Conservation (phyloP, 2,113 vertebrate genomes). For the Mesembrinibis cayennensis region DNA sequence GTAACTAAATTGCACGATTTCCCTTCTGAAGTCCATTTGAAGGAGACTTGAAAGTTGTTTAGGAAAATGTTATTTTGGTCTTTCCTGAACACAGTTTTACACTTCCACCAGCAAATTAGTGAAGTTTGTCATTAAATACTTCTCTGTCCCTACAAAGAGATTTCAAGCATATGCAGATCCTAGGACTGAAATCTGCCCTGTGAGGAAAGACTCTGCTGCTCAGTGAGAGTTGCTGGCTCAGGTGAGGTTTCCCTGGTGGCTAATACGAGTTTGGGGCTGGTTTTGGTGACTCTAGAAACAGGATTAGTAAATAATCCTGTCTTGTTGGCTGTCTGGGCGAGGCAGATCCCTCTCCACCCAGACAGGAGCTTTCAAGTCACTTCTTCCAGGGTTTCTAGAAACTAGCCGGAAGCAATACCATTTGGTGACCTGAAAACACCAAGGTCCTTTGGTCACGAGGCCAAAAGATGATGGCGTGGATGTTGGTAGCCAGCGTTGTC, state of each 20-base stretch:
- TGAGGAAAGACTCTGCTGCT: background rate
- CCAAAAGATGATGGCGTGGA: rapidly evolving
- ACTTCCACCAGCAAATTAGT: background rate
- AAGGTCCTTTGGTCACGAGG: background rate
- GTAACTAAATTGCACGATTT: background rate
- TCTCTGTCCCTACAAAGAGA: background rate
- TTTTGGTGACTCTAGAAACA: background rate
- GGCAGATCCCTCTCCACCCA: background rate
- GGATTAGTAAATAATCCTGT: background rate
- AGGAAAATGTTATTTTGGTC: background rate
- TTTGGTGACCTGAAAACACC: background rate
- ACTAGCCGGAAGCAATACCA: background rate
- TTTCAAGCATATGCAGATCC: background rate
- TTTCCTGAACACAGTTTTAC: background rate
- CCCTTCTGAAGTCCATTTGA: slow-evolving; percentile 45
- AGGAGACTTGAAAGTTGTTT: background rate
- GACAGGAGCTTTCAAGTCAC: background rate
- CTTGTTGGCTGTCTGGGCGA: rapidly evolving
- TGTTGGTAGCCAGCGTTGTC: background rate
- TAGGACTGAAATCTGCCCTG: background rate
- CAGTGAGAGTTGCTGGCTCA: background rate
- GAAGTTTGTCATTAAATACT: background rate
- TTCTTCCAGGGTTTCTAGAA: background rate
- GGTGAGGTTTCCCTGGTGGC: background rate
- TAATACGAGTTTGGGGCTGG: background rate